These are phyloP conservation scores for Drosophila recens DNA, from an alignment of 2,888 invertebrate species.

Conservation along the genomic window DNA sequence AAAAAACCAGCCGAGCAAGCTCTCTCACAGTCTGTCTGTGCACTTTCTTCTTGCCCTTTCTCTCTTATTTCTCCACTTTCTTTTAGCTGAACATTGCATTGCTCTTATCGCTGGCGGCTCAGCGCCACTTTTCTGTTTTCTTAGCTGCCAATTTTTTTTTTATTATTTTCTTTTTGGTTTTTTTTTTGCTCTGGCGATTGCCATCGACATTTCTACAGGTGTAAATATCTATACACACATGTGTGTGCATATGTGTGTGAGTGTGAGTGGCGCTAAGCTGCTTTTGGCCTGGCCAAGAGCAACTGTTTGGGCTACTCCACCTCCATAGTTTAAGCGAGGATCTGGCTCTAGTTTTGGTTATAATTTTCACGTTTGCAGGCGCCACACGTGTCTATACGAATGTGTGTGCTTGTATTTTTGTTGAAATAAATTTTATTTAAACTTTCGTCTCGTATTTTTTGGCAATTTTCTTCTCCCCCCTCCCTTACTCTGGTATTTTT, in stretches of 20 bases:
- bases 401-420: conserved; percentile 59
- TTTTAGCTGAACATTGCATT: conserved; percentile 36
- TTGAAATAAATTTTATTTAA: conserved; percentile 81
- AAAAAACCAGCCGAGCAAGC: conserved; percentile 9
- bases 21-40: conserved; percentile 11
- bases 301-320: conserved; percentile 48
- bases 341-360: conserved; percentile 44
- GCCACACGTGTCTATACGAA: conserved; percentile 37
- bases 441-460: conserved; percentile 71
- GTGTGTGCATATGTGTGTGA: conserved; percentile 1
- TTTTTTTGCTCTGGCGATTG: conserved; percentile 39
- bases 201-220: conserved; percentile 70
- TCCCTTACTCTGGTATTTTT: neutral
- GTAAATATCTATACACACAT: conserved; percentile 59
- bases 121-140: conserved; percentile 62
- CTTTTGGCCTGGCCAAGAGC: conserved; percentile 33
- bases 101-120: conserved; percentile 64
- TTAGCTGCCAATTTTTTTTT: conserved; percentile 62
- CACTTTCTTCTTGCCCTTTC: neutral
- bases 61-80: conserved; percentile 1
- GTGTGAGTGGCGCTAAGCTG: conserved; percentile 44
- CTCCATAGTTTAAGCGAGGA: conserved; percentile 42
- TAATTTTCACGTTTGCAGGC: conserved; percentile 70
- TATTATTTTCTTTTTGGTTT: conserved; percentile 25
- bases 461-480: conserved; percentile 34